These are phyloP conservation scores for Patella vulgata DNA, from an alignment of 1,140 invertebrate species.

Conservation along the genomic window DNA sequence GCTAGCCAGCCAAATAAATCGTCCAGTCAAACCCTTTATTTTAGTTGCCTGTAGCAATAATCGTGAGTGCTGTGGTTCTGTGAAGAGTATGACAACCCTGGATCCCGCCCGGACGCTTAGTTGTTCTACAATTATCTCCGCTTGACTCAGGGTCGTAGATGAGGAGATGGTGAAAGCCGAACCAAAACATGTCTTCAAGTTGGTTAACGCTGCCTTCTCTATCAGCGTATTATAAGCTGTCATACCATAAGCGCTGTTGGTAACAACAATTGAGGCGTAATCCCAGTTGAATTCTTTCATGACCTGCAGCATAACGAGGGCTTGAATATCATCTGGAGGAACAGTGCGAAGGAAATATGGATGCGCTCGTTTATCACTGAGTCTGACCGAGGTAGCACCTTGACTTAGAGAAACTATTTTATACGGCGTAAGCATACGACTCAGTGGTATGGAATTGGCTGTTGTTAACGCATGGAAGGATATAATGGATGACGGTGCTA, in stretches of 20 bases:
- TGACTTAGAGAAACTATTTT: constrained; percentile 73
- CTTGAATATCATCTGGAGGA: constrained; percentile 79
- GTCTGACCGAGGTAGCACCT: constrained; percentile 79
- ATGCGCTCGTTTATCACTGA: constrained; percentile 70
- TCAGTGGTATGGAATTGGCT: constrained; percentile 46
- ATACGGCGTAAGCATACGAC: constrained; percentile 47
- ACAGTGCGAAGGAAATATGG: constrained; percentile 78
- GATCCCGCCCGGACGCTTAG: constrained; percentile 73
- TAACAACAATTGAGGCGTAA: constrained; percentile 78
- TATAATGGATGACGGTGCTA: constrained; percentile 50
- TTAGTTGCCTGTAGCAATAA: constrained; percentile 69
- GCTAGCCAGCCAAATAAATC: constrained; percentile 80
- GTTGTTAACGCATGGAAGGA: constrained; percentile 53
- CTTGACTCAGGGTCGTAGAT: constrained; percentile 44
- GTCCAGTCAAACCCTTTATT: constrained; percentile 61
- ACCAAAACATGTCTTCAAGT: constrained; percentile 22
- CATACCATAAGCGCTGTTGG: constrained; percentile 76
- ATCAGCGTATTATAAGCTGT: constrained; percentile 54
- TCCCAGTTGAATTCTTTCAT: constrained; percentile 77
- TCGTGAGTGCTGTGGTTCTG: constrained; percentile 77
- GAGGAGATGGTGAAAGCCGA: constrained; percentile 26
- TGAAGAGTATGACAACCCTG: constrained; percentile 77
- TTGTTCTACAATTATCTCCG: constrained; percentile 69
- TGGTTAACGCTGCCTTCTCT: constrained; percentile 28
- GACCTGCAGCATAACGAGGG: constrained; percentile 74